A percentile compares a stretch with the other conserved stretches of the same genome.
phyloP scores from a whole-genome alignment of 2,888 invertebrate genomes.

The Eupithecia subfuscata region DNA sequence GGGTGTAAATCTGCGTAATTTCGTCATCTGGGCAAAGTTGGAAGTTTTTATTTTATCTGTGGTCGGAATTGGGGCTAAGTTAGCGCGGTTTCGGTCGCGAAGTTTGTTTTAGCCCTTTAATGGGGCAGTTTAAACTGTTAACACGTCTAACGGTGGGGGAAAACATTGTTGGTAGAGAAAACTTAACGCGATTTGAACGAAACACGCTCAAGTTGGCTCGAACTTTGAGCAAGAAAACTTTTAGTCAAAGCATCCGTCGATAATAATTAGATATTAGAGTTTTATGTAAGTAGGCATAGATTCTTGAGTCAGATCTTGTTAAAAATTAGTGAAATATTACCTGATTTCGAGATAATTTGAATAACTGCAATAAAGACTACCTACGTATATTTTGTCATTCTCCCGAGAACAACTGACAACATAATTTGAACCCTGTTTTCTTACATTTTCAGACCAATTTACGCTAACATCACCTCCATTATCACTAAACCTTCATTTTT shows the following conservation, averaged over 20 bases:
- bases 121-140: constrained; percentile 8
- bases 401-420: not conserved
- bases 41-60: constrained; percentile 34
- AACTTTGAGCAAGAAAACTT: not conserved
- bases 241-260: not conserved
- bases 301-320: not conserved
- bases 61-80: constrained; percentile 21
- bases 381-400: not conserved
- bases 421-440: not conserved
- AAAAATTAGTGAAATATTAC: not conserved
- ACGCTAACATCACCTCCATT: constrained; percentile 6
- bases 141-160: constrained; percentile 8
- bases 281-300: not conserved
- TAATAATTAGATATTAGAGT: not conserved
- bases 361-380: not conserved
- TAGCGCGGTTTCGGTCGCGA: constrained; percentile 15
- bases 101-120: constrained; percentile 19
- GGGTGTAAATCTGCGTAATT: constrained; percentile 40
- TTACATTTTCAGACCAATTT: not conserved
- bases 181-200: not conserved
- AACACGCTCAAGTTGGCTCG: not conserved
- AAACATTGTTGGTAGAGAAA: not conserved
- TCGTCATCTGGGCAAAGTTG: constrained; percentile 29
- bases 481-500: constrained; percentile 14
- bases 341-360: not conserved